Base-by-base conservation (phyloP, 2,888 invertebrate species). In the Philonicus albiceps region DNA sequence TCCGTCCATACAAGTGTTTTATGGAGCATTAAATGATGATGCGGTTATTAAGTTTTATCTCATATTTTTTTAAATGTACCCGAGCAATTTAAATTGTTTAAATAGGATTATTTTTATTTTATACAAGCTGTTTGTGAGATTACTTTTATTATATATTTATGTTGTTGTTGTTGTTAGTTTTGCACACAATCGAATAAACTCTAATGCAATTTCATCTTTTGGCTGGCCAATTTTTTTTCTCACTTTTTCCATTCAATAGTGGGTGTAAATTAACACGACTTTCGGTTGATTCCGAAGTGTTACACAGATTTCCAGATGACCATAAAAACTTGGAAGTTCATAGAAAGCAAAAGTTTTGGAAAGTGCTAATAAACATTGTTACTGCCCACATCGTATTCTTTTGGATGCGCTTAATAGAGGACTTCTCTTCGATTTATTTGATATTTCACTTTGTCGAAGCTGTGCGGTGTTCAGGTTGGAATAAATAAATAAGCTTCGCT, bases 341-440 rank as follows among this genome's bases (percentile, higher is more conserved):
- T 37, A 37, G 76, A 76, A 76, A 76, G 76, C 76, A 76, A 76
- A 76, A 76, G 76, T 76, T 76, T 76, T 19, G 75, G 76, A 76
- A 40, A 31, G 76, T 37, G 19, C 37, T 76, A 40, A 76, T 40
- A 76, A 40, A 76, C 19, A n/a, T 76, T 40, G 40, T 76, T 76
- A 76, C 40, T 37, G 40, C 76, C 76, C 76, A 76, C 76, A 37
- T 34, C 22, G 40, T n/a, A 31, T 74, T 74, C 13, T 40, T 16
- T 8, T 31, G 19, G 40, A 3, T 76, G 7, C 7, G 7, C 7
- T 34, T 37, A 34, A 75, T 55, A 22, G n/a, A n/a, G 64, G 19
- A 37, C n/a, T 76, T 76, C 37, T 43, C 19, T 22, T 76, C 76
- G 40, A 37, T 34, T 74, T 74, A 74, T 74, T 34, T 30, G 27